A percentile compares a stretch with the other conserved stretches of the same genome.
phyloP scores from a whole-genome alignment of 2,888 invertebrate genomes.

The Hanleya hanleyi region DNA sequence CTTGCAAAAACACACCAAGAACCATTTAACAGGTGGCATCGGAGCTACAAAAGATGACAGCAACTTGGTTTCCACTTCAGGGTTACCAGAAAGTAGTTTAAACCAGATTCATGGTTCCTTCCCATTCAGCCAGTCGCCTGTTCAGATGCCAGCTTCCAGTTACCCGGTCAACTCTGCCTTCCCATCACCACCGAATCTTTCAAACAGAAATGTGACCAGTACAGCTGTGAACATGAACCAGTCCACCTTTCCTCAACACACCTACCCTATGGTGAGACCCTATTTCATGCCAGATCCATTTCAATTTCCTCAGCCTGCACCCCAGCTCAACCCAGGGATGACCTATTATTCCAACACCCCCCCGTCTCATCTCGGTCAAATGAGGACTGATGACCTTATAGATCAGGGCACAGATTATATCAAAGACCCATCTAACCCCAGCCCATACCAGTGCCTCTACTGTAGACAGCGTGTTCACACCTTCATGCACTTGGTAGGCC shows the following conservation, averaged over 20 bases:
- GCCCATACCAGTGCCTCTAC: not conserved
- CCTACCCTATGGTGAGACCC: not conserved
- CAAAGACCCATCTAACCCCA: not conserved
- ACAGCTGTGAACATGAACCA: no score
- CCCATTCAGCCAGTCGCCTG: no score
- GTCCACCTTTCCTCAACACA: not conserved
- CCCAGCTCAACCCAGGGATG: not conserved
- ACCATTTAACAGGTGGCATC: slow-evolving; percentile 45
- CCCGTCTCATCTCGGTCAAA: not conserved
- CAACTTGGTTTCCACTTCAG: not conserved
- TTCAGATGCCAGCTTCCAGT: no score
- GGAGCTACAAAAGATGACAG: no score
- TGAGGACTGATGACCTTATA: not conserved
- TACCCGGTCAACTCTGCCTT: no score
- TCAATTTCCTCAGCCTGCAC: not conserved
- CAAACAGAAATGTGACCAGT: no score
- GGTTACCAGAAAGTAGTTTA: no score
- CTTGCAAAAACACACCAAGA: slow-evolving; percentile 36
- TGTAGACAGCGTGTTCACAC: not conserved
- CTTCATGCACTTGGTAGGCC: not conserved
- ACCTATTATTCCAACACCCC: no score
- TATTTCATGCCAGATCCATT: not conserved
- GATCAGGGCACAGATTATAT: not conserved
- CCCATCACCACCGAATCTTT: no score
- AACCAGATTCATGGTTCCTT: no score